Evolutionary conservation across 2,797 vertebrate species (phyloP), one percentile per base, ranked within the genome.

Genomic region (Phoebastria nigripes): DNA sequence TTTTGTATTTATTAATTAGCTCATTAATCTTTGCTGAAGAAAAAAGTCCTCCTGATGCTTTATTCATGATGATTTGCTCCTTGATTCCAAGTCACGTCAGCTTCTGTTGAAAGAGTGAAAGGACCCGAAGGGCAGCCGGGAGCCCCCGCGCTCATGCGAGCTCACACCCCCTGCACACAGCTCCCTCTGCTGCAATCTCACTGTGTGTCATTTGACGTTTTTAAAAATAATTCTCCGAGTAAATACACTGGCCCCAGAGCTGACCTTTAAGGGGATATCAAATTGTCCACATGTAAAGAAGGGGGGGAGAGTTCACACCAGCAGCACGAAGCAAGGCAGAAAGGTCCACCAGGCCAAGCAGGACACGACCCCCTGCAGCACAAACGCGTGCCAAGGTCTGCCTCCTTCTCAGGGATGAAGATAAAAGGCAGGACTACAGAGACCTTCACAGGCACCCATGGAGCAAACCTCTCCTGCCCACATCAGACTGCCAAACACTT

Each of bases 1-100:
- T 94, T 85, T 26, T 69, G 55, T 82, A 87, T 93, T 96, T 94
- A 83, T 95, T 95, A 92, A 82, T 61, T 59, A 77, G 92, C 87
- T 94, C 93, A 91, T 97, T 96, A 95, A 97, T 97, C 96, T 95
- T 66, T 71, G 63, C 76, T 76, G 72, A 85, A 80, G 71, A 87
- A 88, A 93, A 89, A 85, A 73, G 74, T 56, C 31, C 42, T 62
- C 21, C 12, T 71, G 71, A 86, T 93, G 87, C 89, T 97, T 97
- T 94, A 96, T 96, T 96, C 92, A 94, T 77, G 67, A 54, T 8
- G 22, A 62, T 71, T 86, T 89, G 52, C 79, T 81, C 79, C 79
- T 80, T 59, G 65, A 65, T 61, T 96, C 89, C 56, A 71, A 89
- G 70, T 89, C 77, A 74, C 93, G 54, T 56, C 15, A 9, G 82